Conservation (phyloP, 2,888 invertebrate species). For the Tenthredo amoena region DNA sequence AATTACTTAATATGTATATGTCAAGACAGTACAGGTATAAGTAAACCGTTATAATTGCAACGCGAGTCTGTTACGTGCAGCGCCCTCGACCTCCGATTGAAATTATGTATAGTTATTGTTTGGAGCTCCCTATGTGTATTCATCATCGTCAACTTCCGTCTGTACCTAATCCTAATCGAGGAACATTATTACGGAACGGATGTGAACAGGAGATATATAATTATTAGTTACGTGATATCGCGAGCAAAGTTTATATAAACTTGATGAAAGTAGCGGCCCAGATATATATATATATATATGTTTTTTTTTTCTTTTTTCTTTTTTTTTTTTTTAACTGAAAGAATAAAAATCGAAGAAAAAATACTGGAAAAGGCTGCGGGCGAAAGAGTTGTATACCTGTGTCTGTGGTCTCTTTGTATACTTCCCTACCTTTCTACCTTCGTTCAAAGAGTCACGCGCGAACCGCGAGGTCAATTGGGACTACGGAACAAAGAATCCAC, state of each 20-base stretch:
- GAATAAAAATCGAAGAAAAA: neutral
- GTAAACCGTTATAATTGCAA: conserved; percentile 23
- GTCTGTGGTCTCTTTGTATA: neutral
- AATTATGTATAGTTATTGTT: neutral
- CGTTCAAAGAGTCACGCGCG: conserved; percentile 26
- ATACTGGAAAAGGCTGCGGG: neutral
- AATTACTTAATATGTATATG: neutral
- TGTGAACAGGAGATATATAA: neutral
- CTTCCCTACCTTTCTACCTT: neutral
- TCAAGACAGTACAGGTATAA: conserved; percentile 1
- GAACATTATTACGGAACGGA: neutral
- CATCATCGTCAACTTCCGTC: conserved; percentile 4
- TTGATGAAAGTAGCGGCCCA: too few relatives aligned
- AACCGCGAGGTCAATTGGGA: conserved; percentile 25
- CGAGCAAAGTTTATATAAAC: neutral
- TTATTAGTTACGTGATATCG: neutral
- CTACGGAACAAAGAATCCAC: neutral
- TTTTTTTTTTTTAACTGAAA: too few relatives aligned
- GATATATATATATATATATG: too few relatives aligned
- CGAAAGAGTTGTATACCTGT: neutral
- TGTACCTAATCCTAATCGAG: neutral
- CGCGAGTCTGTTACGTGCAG: neutral
- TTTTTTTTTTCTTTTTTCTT: too few relatives aligned
- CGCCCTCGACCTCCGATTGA: neutral
- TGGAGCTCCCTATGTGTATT: neutral